Conservation (phyloP, 2,888 invertebrate genomes). For the Phlogophora meticulosa region DNA sequence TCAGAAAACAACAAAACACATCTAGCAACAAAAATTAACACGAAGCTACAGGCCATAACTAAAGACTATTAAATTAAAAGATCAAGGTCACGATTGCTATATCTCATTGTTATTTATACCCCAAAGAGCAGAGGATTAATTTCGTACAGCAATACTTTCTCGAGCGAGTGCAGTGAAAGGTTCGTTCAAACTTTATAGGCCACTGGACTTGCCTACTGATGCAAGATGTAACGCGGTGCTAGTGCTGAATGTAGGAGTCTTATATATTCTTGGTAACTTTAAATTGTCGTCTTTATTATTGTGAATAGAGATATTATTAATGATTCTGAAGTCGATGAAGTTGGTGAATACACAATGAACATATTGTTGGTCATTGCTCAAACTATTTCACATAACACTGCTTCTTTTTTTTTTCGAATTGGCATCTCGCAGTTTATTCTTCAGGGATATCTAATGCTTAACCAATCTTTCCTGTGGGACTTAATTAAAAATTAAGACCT, state of each 20-base stretch:
- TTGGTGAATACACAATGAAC: too few species aligned
- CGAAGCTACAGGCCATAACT: background rate
- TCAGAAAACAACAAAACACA: slow-evolving; percentile 1
- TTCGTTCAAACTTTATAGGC: slow-evolving; percentile 40
- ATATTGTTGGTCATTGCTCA: too few species aligned
- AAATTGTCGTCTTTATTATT: background rate
- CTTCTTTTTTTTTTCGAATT: too few species aligned
- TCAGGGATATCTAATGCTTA: too few species aligned
- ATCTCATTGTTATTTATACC: slow-evolving; percentile 25
- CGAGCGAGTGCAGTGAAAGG: slow-evolving; percentile 61
- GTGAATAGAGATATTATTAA: background rate
- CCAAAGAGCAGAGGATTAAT: slow-evolving; percentile 38
- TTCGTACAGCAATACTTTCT: slow-evolving; percentile 59
- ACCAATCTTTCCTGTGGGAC: too few species aligned
- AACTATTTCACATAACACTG: too few species aligned
- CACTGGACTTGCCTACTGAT: slow-evolving; percentile 52
- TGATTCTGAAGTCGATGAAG: too few species aligned
- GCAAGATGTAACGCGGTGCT: slow-evolving; percentile 39
- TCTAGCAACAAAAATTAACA: background rate
- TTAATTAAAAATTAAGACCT: too few species aligned
- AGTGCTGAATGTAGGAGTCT: background rate
- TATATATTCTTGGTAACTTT: slow-evolving; percentile 22
- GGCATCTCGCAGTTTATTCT: too few species aligned
- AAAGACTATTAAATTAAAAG: slow-evolving; percentile 44
- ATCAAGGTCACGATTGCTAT: slow-evolving; percentile 54